phyloP scores from a whole-genome alignment of 30 jellyfish, hydroid and myxozoan species.

The Morbakka virulenta region DNA sequence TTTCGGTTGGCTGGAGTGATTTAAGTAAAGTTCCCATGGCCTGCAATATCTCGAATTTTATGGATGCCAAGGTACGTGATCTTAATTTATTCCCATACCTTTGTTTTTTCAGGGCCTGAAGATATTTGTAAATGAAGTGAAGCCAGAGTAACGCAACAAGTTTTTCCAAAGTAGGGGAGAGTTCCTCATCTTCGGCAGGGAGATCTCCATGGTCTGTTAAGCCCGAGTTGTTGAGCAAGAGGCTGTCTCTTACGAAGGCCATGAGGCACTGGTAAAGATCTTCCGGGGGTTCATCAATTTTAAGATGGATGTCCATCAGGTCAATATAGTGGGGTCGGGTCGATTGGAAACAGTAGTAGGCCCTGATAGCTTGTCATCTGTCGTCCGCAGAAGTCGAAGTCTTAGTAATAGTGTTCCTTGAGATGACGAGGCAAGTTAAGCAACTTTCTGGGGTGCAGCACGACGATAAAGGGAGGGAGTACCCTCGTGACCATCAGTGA shows the following conservation, averaged over 20 bases:
- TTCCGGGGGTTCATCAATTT: constrained; percentile 25
- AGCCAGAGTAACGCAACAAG: constrained; percentile 29
- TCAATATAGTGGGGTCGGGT: constrained; percentile 12
- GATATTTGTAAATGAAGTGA: not conserved
- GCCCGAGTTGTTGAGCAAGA: not conserved
- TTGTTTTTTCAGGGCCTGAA: constrained; percentile 24
- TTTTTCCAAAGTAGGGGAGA: constrained; percentile 23
- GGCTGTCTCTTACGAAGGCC: constrained; percentile 17
- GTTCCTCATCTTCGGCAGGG: not conserved
- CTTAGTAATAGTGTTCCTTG: constrained; percentile 39
- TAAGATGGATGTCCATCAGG: not conserved
- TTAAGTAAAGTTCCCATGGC: too few relatives aligned
- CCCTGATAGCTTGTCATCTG: not conserved
- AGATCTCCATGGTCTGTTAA: constrained; percentile 25
- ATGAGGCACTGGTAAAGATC: constrained; percentile 43
- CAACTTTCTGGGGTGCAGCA: constrained; percentile 33
- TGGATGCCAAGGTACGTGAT: too few relatives aligned
- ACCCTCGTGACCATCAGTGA: not conserved
- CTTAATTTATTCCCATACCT: constrained; percentile 1
- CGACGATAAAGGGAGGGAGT: constrained; percentile 6
- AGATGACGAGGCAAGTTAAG: constrained; percentile 15
- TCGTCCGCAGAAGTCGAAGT: not conserved
- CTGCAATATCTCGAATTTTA: too few relatives aligned
- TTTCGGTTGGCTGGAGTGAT: too few relatives aligned
- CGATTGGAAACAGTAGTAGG: constrained; percentile 15